phyloP scores from a whole-genome alignment of 1,140 invertebrate genomes.

The Xylocopa sonorina region DNA sequence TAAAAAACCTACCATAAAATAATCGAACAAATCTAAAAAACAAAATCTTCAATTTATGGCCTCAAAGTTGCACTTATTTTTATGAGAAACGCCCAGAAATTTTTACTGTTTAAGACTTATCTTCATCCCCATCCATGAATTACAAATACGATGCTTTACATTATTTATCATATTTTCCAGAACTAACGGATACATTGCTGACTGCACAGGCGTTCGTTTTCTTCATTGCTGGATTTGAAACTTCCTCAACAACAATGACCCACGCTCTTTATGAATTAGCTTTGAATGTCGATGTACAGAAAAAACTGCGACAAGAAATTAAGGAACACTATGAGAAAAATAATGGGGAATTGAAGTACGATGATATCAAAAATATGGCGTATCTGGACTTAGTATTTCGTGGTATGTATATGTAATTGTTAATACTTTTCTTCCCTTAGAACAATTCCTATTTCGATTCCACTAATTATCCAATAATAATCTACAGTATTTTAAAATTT shows the following conservation, averaged over 20 bases:
- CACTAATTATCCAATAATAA: no score
- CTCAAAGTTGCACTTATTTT: no score
- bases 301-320: conserved; percentile 81
- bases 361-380: conserved; percentile 65
- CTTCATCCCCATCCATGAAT: no score
- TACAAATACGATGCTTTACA: neutral
- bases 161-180: conserved; percentile 47
- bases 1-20: no score
- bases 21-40: no score
- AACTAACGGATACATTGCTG: conserved; percentile 66
- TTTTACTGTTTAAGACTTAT: no score
- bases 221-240: conserved; percentile 84
- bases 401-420: conserved; percentile 54
- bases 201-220: conserved; percentile 78
- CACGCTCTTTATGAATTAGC: conserved; percentile 81
- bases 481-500: no score
- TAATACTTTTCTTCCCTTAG: no score
- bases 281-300: conserved; percentile 80
- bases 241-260: conserved; percentile 82
- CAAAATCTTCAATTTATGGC: no score
- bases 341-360: conserved; percentile 63
- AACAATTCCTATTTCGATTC: no score
- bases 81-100: no score
- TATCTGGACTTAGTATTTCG: conserved; percentile 70
- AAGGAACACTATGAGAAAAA: conserved; percentile 57